Evolutionary conservation across 2,888 invertebrate genomes (phyloP).

Genomic region (Ormia ochracea): DNA sequence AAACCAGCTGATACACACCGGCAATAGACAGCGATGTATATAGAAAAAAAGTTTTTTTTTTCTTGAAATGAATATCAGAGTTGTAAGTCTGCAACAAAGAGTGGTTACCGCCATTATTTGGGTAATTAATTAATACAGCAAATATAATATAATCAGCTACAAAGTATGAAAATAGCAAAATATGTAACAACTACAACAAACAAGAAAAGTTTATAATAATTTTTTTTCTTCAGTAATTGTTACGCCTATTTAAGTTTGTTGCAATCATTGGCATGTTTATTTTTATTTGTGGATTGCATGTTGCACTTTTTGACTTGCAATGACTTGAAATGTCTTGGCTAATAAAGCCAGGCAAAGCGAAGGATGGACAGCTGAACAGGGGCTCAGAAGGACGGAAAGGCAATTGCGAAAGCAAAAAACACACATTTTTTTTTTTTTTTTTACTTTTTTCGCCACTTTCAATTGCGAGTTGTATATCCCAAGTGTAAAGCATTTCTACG

Average conservation of each 20-base stretch:
- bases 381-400: not conserved
- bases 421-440: not conserved
- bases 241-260: slow-evolving; percentile 27
- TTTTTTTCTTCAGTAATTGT: not conserved
- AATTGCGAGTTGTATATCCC: slow-evolving; percentile 1
- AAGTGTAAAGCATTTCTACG: slow-evolving; percentile 49
- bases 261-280: slow-evolving; percentile 16
- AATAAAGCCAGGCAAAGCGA: slow-evolving; percentile 32
- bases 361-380: not conserved
- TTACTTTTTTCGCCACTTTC: not conserved
- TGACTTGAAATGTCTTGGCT: slow-evolving; percentile 32
- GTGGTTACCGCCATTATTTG: too few species aligned
- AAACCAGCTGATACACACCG: too few species aligned
- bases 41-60: too few species aligned
- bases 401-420: not conserved
- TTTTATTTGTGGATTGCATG: slow-evolving; percentile 14
- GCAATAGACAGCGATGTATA: too few species aligned
- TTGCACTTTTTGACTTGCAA: slow-evolving; percentile 27
- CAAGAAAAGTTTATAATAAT: not conserved
- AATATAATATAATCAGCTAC: not conserved
- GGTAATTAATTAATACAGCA: slow-evolving; percentile 3
- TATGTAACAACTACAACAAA: not conserved
- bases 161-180: not conserved
- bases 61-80: too few species aligned
- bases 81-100: too few species aligned